A percentile compares a stretch with the other conserved stretches of the same genome.
Conservation (phyloP, 2,113 vertebrate genomes). For the Clarias gariepinus region DNA sequence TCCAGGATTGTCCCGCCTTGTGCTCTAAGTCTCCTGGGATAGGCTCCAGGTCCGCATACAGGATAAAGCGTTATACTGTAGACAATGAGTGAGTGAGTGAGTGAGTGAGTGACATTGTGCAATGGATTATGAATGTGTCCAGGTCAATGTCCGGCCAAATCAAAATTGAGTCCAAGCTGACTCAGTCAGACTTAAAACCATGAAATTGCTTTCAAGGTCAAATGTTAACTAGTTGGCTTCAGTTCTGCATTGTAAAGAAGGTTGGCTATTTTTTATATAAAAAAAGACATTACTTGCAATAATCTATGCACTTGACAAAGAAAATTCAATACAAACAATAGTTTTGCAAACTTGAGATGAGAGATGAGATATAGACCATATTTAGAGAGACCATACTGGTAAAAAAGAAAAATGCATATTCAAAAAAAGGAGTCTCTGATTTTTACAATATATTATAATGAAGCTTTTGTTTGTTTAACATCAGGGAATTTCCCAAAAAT, state of each 20-base stretch:
- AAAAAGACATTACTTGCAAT: too few relatives aligned
- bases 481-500: not conserved
- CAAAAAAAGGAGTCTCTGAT: not conserved
- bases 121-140: not conserved
- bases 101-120: not conserved
- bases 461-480: not conserved
- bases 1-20: too few relatives aligned
- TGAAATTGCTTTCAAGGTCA: not conserved
- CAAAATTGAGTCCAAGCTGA: not conserved
- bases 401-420: not conserved
- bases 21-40: too few relatives aligned
- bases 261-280: too few relatives aligned
- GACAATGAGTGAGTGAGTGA: too few relatives aligned
- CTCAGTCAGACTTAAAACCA: not conserved
- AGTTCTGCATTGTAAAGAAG: too few relatives aligned
- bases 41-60: too few relatives aligned
- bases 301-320: too few relatives aligned
- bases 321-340: too few relatives aligned
- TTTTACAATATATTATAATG: not conserved
- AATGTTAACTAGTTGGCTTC: too few relatives aligned
- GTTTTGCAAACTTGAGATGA: too few relatives aligned
- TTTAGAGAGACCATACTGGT: not conserved
- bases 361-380: not conserved
- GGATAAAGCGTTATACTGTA: too few relatives aligned
- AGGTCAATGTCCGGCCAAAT: not conserved